Conservation (phyloP, 2,797 vertebrate genomes). For the Loris lydekkerianus region DNA sequence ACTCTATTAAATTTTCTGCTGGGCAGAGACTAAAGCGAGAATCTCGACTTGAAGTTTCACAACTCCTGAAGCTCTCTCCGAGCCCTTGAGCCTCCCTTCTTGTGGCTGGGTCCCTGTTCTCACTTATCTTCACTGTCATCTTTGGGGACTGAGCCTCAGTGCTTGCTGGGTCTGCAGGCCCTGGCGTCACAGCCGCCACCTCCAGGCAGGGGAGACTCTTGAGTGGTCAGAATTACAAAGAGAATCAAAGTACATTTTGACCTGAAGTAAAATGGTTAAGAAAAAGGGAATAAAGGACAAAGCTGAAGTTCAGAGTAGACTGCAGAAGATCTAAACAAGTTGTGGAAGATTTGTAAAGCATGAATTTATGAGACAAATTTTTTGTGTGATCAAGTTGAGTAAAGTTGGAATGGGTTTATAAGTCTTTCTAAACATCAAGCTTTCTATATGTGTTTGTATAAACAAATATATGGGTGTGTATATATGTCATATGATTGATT, state of each 20-base stretch:
- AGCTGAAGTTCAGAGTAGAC: not conserved
- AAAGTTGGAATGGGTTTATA: not conserved
- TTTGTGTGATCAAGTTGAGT: not conserved
- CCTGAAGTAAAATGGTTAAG: not conserved
- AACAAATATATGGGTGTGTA: no score
- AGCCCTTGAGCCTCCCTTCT: no score
- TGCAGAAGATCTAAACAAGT: not conserved
- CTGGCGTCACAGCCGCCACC: no score
- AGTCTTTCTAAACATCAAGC: not conserved
- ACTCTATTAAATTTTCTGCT: no score
- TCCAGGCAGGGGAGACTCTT: not conserved
- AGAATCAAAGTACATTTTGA: not conserved
- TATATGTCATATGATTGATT: no score
- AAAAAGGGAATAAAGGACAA: not conserved
- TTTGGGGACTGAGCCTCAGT: no score
- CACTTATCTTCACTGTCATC: no score
- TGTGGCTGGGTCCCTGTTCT: no score
- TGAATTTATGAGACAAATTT: not conserved
- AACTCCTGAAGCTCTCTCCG: no score
- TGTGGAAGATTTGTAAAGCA: not conserved
- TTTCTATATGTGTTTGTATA: not conserved
- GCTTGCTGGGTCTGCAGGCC: no score
- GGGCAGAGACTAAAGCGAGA: no score
- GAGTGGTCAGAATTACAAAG: not conserved
- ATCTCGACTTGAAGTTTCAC: no score